Evolutionary conservation across 2,797 vertebrate species (phyloP).

Genomic region (Pempheris klunzingeri): DNA sequence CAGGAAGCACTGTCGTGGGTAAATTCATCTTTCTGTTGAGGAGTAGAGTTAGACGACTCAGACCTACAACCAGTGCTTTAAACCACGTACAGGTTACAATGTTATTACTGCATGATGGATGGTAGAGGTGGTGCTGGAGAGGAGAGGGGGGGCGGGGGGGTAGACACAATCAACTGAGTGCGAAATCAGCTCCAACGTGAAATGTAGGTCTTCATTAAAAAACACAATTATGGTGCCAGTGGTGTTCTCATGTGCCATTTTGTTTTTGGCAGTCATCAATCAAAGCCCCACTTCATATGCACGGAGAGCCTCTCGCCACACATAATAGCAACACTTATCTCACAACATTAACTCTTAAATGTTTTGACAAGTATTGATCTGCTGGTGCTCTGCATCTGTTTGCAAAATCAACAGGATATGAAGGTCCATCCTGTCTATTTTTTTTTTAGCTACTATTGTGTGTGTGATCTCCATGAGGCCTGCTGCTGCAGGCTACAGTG

Average conservation of each 20-base stretch:
- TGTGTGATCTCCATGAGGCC: neutral
- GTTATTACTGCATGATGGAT: constrained; percentile 74
- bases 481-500: neutral
- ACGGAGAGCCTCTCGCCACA: constrained; percentile 47
- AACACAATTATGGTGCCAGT: constrained; percentile 73
- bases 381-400: constrained; percentile 25
- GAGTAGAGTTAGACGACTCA: constrained; percentile 28
- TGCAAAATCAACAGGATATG: constrained; percentile 35
- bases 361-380: constrained; percentile 74
- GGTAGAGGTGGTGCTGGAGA: constrained; percentile 6
- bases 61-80: constrained; percentile 31
- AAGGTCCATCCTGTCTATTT: neutral
- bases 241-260: constrained; percentile 71
- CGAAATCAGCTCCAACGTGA: constrained; percentile 75
- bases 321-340: constrained; percentile 74
- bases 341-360: constrained; percentile 70
- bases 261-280: constrained; percentile 82
- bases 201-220: constrained; percentile 81
- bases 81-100: constrained; percentile 47
- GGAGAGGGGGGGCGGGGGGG: neutral
- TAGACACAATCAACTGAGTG: constrained; percentile 77
- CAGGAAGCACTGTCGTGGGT: constrained; percentile 37
- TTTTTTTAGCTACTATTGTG: neutral
- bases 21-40: constrained; percentile 57
- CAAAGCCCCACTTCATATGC: constrained; percentile 72